phyloP scores from a whole-genome alignment of 64 coral and sea anemone species.

The Acropora yongei region DNA sequence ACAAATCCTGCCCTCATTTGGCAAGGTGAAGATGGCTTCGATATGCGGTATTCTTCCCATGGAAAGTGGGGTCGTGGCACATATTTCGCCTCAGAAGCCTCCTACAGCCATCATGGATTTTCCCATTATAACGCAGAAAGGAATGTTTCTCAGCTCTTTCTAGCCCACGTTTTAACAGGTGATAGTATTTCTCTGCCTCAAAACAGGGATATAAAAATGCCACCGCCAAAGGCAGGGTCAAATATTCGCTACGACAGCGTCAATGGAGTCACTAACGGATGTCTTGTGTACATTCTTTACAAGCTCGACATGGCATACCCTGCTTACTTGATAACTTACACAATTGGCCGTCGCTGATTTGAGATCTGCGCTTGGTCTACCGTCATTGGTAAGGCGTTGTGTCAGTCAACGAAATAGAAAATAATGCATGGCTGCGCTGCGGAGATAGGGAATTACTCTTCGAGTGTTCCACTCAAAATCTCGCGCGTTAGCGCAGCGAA shows the following conservation, averaged over 20 bases:
- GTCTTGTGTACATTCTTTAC: conserved; percentile 62
- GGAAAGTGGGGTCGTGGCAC: conserved; percentile 81
- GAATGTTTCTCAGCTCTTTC: conserved; percentile 38
- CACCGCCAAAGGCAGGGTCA: conserved; percentile 20
- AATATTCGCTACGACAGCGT: conserved; percentile 58
- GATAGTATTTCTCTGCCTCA: conserved; percentile 28
- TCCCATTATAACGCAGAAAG: not conserved
- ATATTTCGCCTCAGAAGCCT: conserved; percentile 75
- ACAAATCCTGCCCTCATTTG: conserved; percentile 63
- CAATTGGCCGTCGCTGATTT: not conserved
- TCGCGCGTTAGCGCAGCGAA: too few species aligned
- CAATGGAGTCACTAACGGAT: conserved; percentile 34
- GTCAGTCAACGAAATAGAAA: too few species aligned
- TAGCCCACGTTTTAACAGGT: conserved; percentile 75
- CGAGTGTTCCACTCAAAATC: too few species aligned
- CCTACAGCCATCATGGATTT: conserved; percentile 50
- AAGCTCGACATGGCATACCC: conserved; percentile 74
- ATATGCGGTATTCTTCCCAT: conserved; percentile 70
- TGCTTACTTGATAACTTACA: conserved; percentile 69
- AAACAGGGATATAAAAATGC: conserved; percentile 42
- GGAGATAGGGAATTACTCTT: too few species aligned
- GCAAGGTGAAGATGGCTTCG: conserved; percentile 85
- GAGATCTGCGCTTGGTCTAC: too few species aligned
- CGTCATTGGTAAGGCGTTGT: too few species aligned
- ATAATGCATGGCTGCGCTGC: too few species aligned